Base-by-base conservation (phyloP, 2,113 vertebrate genomes). In the Vulpes ferrilata region DNA sequence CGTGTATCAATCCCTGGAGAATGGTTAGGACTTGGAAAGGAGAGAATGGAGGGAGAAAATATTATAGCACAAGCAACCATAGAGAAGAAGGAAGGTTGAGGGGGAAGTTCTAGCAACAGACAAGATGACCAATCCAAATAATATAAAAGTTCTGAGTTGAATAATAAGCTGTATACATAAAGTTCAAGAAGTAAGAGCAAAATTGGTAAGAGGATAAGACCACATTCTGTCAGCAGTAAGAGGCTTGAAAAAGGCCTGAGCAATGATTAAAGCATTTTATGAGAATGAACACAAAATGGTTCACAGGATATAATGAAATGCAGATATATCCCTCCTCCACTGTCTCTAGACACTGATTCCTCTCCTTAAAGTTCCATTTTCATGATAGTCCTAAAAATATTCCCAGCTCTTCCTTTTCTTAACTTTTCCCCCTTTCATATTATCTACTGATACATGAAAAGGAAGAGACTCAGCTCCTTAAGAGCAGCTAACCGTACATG, bases 271-370 rank as follows among this genome's bases (percentile, higher is more conserved):
- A 38, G 15, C 16, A 86, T 88, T 93, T 94, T 74, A 74, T 32
- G 43, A 90, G 35, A 96, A 96, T 27, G 20, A 93, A 43, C 23
- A 96, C 16, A 91, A 76, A 96, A 48, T 59, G n/a, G 11, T 94
- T 95, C 32, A 43, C 25, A 93, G 48, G 23, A 95, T 12, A 89
- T 6, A 95, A 90, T 20, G 32, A 87, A 83, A 92, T 65, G 48
- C 22, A 94, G 60, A 48, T 0, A 88, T 27, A 53, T 25, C 6
- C n/a, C 30, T 73, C 27, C 55, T 93, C 59, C 13, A 74, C 51
- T 7, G 19, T 83, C 35, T 93, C 51, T 19, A 38, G n/a, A 83
- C 17, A 57, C 0, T 43, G 48, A 86, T 84, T 95, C 48, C n/a
- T 95, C 30, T 96, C 76, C 23, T 89, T 79, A 43, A 71, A 69